A percentile compares a stretch with the other conserved stretches of the same genome.
Conservation (phyloP, 1,140 invertebrate genomes). For the Pristionchus pacificus region DNA sequence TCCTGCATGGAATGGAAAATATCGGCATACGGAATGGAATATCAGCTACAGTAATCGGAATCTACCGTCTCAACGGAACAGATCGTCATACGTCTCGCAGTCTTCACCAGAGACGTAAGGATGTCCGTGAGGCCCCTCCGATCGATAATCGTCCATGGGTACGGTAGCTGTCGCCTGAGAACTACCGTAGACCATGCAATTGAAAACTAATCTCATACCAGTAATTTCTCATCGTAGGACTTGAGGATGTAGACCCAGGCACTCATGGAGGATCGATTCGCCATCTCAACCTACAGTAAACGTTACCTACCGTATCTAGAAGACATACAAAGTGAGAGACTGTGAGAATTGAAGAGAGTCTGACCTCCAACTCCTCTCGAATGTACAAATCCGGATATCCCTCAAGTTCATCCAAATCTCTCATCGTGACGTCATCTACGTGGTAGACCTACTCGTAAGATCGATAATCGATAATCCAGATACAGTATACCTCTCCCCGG, state of each 20-base stretch:
- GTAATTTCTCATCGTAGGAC: too few species aligned
- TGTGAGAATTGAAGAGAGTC: background rate
- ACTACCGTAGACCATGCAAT: too few species aligned
- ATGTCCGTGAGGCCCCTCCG: slow-evolving; percentile 20
- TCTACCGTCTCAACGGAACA: too few species aligned
- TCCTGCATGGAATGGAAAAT: too few species aligned
- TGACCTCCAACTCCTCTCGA: slow-evolving; percentile 8
- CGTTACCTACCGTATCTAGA: too few species aligned
- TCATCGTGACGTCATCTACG: slow-evolving; percentile 28
- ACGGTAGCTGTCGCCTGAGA: slow-evolving; percentile 8
- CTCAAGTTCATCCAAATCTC: slow-evolving; percentile 32
- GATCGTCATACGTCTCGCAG: background rate
- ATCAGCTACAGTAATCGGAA: too few species aligned
- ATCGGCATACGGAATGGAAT: too few species aligned
- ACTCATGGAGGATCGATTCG: background rate
- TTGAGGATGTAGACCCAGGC: slow-evolving; percentile 37
- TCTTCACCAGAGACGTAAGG: slow-evolving; percentile 18
- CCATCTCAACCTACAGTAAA: background rate
- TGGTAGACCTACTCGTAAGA: slow-evolving; percentile 21
- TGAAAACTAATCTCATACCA: too few species aligned
- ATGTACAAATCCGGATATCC: slow-evolving; percentile 34
- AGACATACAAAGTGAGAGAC: too few species aligned
- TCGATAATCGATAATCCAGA: background rate
- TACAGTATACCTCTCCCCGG: background rate
- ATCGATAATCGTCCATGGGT: slow-evolving; percentile 7